These are phyloP conservation scores for Pyrochroa serraticornis DNA, from an alignment of 2,888 invertebrate genomes.

Conservation along the genomic window DNA sequence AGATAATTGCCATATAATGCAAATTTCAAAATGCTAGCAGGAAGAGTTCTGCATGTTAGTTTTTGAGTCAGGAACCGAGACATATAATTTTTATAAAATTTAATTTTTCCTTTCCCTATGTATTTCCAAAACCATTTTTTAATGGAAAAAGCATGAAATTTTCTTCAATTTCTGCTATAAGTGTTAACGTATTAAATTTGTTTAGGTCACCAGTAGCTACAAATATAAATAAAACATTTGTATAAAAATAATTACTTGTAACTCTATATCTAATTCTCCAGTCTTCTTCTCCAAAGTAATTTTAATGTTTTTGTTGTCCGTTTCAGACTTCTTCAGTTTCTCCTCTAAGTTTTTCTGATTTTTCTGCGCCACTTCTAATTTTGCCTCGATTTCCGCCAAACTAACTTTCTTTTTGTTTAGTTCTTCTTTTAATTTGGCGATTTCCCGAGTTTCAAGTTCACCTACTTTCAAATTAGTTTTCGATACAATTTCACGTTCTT, in stretches of 20 bases:
- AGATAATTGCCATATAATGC: no score
- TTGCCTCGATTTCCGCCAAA: constrained; percentile 50
- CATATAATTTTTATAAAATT: no score
- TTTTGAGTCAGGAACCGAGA: no score
- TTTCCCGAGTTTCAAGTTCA: constrained; percentile 45
- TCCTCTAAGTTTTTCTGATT: constrained; percentile 53
- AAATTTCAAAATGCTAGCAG: no score
- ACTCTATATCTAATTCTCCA: constrained; percentile 50
- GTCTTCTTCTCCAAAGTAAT: constrained; percentile 68
- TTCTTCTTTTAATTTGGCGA: constrained; percentile 49
- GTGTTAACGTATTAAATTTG: neutral
- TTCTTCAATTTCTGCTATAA: neutral
- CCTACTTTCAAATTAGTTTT: constrained; percentile 47
- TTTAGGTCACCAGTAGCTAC: neutral
- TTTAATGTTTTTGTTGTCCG: constrained; percentile 66
- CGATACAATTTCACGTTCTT: constrained; percentile 58
- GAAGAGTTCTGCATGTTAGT: no score
- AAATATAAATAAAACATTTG: constrained; percentile 2
- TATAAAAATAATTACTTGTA: constrained; percentile 42
- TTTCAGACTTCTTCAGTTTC: constrained; percentile 68
- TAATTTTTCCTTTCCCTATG: no score
- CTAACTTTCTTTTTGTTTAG: constrained; percentile 45
- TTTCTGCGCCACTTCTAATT: constrained; percentile 48
- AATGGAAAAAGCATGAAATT: no score
- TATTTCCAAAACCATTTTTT: no score